Evolutionary conservation across 2,888 invertebrate species (phyloP).

Genomic region (Omphaloscelis lunosa): DNA sequence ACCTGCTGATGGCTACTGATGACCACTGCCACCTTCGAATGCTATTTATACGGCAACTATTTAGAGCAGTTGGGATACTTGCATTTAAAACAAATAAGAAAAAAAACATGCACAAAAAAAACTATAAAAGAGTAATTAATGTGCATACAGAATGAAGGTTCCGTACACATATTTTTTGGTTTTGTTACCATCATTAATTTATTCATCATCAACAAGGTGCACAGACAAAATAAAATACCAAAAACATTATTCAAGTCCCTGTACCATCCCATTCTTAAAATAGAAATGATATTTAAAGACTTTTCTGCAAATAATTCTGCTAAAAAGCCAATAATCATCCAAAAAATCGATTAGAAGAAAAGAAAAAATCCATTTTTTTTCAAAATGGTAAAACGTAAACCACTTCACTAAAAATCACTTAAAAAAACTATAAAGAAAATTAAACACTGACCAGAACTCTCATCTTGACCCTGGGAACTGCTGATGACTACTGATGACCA

Average conservation of each 20-base stretch:
- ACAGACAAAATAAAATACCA: no score
- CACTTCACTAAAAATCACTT: neutral
- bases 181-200: neutral
- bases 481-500: constrained; percentile 84
- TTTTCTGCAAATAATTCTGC: no score
- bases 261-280: no score
- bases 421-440: no score
- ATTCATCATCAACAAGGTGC: no score
- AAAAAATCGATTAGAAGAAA: no score
- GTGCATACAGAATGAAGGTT: neutral
- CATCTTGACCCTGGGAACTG: constrained; percentile 80
- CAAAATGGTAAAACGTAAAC: no score
- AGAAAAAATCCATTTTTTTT: no score
- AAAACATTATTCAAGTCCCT: no score
- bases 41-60: constrained; percentile 73
- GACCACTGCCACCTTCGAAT: constrained; percentile 69
- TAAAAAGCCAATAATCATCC: no score
- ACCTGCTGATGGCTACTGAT: constrained; percentile 84
- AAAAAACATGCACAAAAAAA: neutral
- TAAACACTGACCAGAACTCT: constrained; percentile 86
- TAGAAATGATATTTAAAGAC: no score
- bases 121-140: neutral
- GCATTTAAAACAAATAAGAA: neutral
- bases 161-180: neutral
- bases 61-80: constrained; percentile 32